A percentile compares a stretch with the other conserved stretches of the same genome.
These are phyloP conservation scores for Siniperca chuatsi DNA, from an alignment of 2,113 vertebrate genomes.

Conservation along the genomic window DNA sequence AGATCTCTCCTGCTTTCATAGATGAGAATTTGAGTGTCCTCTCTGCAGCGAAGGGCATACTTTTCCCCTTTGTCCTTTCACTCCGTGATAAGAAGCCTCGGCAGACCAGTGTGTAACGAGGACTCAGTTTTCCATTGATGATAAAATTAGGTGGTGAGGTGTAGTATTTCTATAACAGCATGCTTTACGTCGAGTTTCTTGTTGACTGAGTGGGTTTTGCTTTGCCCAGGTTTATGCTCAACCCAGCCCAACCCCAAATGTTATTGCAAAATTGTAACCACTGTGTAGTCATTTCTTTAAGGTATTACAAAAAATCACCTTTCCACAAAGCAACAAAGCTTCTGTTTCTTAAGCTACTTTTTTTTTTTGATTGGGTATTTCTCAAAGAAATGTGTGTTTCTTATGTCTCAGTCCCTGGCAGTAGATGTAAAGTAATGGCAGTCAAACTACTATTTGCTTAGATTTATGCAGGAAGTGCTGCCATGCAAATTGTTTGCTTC, in stretches of 20 bases:
- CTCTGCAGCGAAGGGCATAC: constrained; percentile 83
- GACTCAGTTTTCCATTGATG: constrained; percentile 53
- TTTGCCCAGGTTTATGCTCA: constrained; percentile 23
- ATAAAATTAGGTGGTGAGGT: constrained; percentile 59
- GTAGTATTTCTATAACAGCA: constrained; percentile 37
- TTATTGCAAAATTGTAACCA: constrained; percentile 20
- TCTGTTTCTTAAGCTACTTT: constrained; percentile 8
- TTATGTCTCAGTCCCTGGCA: constrained; percentile 51
- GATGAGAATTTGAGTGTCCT: constrained; percentile 84
- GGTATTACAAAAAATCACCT: constrained; percentile 11
- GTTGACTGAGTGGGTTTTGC: constrained; percentile 39
- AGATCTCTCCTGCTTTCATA: constrained; percentile 88
- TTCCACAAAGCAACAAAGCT: constrained; percentile 6
- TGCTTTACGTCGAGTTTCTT: constrained; percentile 44
- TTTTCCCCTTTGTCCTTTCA: constrained; percentile 87
- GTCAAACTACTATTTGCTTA: constrained; percentile 69
- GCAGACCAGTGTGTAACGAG: constrained; percentile 85
- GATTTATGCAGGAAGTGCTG: constrained; percentile 70
- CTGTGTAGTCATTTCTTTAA: constrained; percentile 32
- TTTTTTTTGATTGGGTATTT: background rate
- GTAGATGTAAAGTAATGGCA: constrained; percentile 70
- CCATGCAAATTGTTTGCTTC: constrained; percentile 74
- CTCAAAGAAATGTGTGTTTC: constrained; percentile 55
- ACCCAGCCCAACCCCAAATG: constrained; percentile 3
- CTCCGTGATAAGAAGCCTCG: constrained; percentile 78